phyloP scores from a whole-genome alignment of 1,140 invertebrate species.

The Drepana arcuata region DNA sequence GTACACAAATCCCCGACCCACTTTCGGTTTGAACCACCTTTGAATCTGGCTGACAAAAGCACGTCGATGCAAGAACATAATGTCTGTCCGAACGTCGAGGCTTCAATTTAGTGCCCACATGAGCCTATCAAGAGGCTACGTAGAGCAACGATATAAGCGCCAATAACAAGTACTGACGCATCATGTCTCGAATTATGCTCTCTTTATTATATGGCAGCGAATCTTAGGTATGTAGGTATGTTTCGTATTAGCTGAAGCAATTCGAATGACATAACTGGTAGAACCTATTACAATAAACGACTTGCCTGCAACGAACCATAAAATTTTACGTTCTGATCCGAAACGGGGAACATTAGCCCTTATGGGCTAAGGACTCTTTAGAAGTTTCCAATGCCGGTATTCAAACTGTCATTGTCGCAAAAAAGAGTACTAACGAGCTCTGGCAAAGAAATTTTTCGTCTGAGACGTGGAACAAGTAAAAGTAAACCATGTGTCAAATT shows the following conservation, averaged over 20 bases:
- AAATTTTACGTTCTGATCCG: slow-evolving; percentile 16
- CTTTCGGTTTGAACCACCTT: slow-evolving; percentile 48
- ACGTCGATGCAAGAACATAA: slow-evolving; percentile 51
- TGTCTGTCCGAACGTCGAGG: slow-evolving; percentile 36
- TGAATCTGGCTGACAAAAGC: slow-evolving; percentile 56
- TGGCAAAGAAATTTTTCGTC: too few relatives aligned
- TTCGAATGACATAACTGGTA: slow-evolving; percentile 12
- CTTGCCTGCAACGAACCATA: slow-evolving; percentile 15
- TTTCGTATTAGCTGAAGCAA: too few relatives aligned
- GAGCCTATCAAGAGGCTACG: slow-evolving; percentile 29
- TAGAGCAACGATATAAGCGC: slow-evolving; percentile 19
- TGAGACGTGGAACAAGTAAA: too few relatives aligned
- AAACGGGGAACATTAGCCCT: too few relatives aligned
- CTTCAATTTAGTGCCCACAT: slow-evolving; percentile 57
- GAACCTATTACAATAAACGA: slow-evolving; percentile 20
- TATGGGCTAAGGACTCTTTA: too few relatives aligned
- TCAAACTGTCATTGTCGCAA: too few relatives aligned
- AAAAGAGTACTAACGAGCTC: too few relatives aligned
- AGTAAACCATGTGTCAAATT: too few relatives aligned
- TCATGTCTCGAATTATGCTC: neutral
- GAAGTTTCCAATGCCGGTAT: too few relatives aligned
- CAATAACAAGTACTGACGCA: slow-evolving; percentile 4
- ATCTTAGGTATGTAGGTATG: too few relatives aligned
- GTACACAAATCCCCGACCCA: slow-evolving; percentile 48
- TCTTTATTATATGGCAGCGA: too few relatives aligned